phyloP scores from a whole-genome alignment of 2,888 invertebrate species.

The Ametastegia equiseti region DNA sequence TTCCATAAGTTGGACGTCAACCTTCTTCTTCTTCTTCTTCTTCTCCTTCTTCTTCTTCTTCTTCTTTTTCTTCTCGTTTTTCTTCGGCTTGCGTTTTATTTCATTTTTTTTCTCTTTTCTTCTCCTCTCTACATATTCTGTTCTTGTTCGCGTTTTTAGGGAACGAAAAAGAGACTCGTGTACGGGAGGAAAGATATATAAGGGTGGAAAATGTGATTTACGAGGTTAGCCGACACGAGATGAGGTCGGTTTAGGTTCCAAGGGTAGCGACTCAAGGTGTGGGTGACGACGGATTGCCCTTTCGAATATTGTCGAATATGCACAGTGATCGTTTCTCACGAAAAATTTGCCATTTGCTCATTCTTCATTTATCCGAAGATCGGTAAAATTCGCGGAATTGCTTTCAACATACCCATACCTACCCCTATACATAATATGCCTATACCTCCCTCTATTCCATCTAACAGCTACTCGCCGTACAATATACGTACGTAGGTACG shows the following conservation, averaged over 20 bases:
- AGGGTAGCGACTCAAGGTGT: neutral
- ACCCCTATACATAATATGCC: neutral
- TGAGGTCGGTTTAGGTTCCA: constrained; percentile 11
- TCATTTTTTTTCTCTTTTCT: too few species aligned
- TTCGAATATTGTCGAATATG: neutral
- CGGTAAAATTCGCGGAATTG: neutral
- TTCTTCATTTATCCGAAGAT: neutral
- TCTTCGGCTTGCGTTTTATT: neutral
- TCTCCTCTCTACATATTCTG: neutral
- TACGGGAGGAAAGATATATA: neutral
- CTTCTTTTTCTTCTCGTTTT: neutral
- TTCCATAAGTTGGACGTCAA: neutral
- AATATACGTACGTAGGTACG: too few species aligned
- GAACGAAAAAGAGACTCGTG: neutral
- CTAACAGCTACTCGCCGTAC: neutral
- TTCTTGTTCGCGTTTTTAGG: neutral
- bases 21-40: neutral
- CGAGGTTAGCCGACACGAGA: constrained; percentile 2
- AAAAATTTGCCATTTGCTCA: too few species aligned
- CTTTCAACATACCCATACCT: neutral
- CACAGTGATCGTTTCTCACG: neutral
- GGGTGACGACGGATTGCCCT: neutral
- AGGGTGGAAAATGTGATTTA: constrained; percentile 24
- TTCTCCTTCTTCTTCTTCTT: neutral
- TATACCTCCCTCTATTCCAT: neutral